Base-by-base conservation (phyloP, 1,140 invertebrate genomes). In the Psix sp. region DNA sequence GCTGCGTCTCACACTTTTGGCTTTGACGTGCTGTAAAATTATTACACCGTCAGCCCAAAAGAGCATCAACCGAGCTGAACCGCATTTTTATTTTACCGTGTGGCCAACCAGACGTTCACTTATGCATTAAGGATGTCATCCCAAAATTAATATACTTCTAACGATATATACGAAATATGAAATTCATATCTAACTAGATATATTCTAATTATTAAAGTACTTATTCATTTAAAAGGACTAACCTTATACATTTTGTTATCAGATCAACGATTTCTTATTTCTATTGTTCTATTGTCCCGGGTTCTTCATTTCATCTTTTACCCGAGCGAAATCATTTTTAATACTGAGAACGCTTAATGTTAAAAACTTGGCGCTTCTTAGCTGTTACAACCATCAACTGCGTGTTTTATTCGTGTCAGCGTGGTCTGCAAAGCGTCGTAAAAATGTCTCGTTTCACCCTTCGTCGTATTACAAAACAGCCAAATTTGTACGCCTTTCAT, bases 21-120 rank as follows among this genome's bases (percentile, higher is more conserved):
- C 72, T 68, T 74, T 70, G 65, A 74, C 59, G 72, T 52, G 39
- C 78, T 77, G 77, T 80, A 79, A 82, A 81, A 83, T 74, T 80
- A 82, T 82, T 81, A 80, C 78, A 78, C 75, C 74, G 67, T 76
- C 75, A 79, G 72, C 73, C 68, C 71, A 76, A 70, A 52, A 72
- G 73, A 81, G 74, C 80, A 79, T 72, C 75, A 79, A 73, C 75
- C 60, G 75, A 77, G 66, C 74, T 68, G 74, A 76, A 77, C 66
- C 73, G 56, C 57, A 59, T 46, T 67, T 74, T 73, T 74, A 67
- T 74, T 13, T 14, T 10, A 7, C 26, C n/a, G 26, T 7, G 7
- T n/a, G 2, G n/a, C n/a, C n/a, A n/a, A n/a, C n/a, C n/a, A n/a
- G n/a, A n/a, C n/a, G n/a, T n/a, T n/a, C n/a, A n/a, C n/a, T n/a